Conservation (phyloP, 2,797 vertebrate genomes). For the Macroramphosus scolopax region DNA sequence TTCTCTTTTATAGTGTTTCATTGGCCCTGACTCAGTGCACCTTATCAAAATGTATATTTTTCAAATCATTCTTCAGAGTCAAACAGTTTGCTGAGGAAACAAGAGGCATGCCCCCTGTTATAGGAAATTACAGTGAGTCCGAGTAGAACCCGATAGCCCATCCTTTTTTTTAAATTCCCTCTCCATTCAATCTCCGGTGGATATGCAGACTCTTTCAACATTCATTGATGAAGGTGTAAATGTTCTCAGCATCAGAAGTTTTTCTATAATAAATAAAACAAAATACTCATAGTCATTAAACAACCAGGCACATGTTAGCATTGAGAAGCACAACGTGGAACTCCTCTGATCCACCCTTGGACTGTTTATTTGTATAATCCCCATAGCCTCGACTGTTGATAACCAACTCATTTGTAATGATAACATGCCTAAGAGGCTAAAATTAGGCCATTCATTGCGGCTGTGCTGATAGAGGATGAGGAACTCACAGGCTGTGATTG, state of each 20-base stretch:
- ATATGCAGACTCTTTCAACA: too few relatives aligned
- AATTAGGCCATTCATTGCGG: conserved; percentile 51
- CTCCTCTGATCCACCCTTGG: conserved; percentile 30
- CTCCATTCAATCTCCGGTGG: too few relatives aligned
- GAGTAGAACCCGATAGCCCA: conserved; percentile 33
- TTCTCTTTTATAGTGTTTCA: conserved; percentile 55
- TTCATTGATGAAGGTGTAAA: too few relatives aligned
- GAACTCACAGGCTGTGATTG: conserved; percentile 45
- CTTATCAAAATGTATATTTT: conserved; percentile 77
- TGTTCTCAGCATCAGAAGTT: too few relatives aligned
- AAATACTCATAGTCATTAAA: conserved; percentile 15
- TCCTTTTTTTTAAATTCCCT: too few relatives aligned
- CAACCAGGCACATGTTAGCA: conserved; percentile 3
- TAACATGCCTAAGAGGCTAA: conserved; percentile 59
- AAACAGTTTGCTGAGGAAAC: conserved; percentile 55
- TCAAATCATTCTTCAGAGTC: conserved; percentile 68
- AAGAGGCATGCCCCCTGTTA: conserved; percentile 44
- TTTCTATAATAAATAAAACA: conserved; percentile 8
- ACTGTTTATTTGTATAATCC: conserved; percentile 55
- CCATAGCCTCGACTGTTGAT: conserved; percentile 39
- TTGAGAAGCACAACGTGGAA: conserved; percentile 15
- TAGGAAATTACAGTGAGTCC: conserved; percentile 69
- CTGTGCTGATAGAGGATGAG: conserved; percentile 52
- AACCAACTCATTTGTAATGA: conserved; percentile 68
- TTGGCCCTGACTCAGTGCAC: conserved; percentile 51